Evolutionary conservation across 1,140 invertebrate genomes (phyloP).

Genomic region (Drosophila malerkotliana): DNA sequence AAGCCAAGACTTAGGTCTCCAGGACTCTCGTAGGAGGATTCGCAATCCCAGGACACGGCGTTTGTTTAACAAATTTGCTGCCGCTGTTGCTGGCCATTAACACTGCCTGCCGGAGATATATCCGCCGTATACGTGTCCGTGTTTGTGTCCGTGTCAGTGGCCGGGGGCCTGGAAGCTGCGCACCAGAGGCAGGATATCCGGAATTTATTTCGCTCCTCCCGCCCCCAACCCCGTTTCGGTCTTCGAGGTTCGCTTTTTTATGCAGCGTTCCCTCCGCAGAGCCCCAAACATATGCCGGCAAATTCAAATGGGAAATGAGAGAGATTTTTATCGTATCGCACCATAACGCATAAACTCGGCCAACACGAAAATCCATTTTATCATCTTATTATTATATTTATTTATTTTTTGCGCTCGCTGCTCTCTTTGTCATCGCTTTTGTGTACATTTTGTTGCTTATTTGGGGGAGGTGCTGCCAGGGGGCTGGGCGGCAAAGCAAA

Average conservation of each 20-base stretch:
- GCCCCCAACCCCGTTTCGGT: neutral
- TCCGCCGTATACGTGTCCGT: slow-evolving; percentile 18
- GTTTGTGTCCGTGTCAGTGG: slow-evolving; percentile 2
- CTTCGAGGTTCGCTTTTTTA: neutral
- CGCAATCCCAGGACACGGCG: slow-evolving; percentile 11
- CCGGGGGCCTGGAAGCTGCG: slow-evolving; percentile 18
- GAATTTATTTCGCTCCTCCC: slow-evolving; percentile 65
- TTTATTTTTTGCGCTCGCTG: slow-evolving; percentile 31
- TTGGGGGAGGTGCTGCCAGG: neutral
- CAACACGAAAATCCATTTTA: slow-evolving; percentile 75
- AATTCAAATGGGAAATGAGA: slow-evolving; percentile 80
- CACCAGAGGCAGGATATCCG: slow-evolving; percentile 63
- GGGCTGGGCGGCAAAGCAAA: slow-evolving; percentile 12
- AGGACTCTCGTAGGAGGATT: slow-evolving; percentile 12
- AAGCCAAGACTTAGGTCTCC: slow-evolving; percentile 30
- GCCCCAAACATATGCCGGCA: slow-evolving; percentile 45
- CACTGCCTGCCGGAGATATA: slow-evolving; percentile 30
- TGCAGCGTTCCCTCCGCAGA: slow-evolving; percentile 23
- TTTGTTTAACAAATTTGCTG: slow-evolving; percentile 63
- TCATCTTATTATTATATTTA: slow-evolving; percentile 75
- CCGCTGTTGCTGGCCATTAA: slow-evolving; percentile 49
- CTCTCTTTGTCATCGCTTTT: slow-evolving; percentile 3
- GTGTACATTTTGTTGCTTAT: neutral
- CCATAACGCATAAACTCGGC: slow-evolving; percentile 52
- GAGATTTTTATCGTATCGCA: slow-evolving; percentile 67